Percentiles rank a stretch among this genome's conserved stretches.
Evolutionary conservation across 2,113 vertebrate species (phyloP).

Genomic region (Jacana jacana): DNA sequence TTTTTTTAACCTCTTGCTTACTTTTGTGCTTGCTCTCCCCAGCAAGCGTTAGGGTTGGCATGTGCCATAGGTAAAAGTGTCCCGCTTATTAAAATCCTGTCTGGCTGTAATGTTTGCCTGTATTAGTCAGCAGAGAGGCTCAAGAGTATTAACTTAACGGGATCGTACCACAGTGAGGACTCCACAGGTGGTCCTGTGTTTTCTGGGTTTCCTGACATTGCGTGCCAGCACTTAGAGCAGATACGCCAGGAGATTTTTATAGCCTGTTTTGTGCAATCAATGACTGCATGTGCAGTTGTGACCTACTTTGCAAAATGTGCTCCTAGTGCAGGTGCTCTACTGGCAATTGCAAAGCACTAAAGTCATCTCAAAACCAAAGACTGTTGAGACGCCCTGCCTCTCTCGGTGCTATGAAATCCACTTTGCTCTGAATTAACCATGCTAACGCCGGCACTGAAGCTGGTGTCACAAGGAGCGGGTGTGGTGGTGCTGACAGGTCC

Average conservation of each 20-base stretch:
- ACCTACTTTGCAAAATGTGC: conserved; percentile 17
- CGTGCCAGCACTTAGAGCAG: conserved; percentile 36
- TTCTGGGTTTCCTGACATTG: conserved; percentile 39
- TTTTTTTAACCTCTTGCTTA: conserved; percentile 69
- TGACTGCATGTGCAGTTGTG: conserved; percentile 8
- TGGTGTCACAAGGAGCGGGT: not conserved
- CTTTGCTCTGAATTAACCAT: not conserved
- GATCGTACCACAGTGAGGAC: not conserved
- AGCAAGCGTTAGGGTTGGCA: not conserved
- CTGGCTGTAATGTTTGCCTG: conserved; percentile 38
- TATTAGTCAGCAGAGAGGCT: conserved; percentile 54
- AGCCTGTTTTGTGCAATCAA: conserved; percentile 24
- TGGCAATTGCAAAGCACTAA: not conserved
- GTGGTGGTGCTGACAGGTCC: not conserved
- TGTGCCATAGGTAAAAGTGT: not conserved
- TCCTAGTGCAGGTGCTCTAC: conserved; percentile 7
- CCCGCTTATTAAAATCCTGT: conserved; percentile 19
- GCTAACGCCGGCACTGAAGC: not conserved
- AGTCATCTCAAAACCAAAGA: not conserved
- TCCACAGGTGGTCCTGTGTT: conserved; percentile 51
- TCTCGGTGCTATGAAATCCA: not conserved
- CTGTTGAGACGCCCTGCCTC: not conserved
- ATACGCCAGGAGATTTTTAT: conserved; percentile 32
- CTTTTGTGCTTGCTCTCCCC: conserved; percentile 24
- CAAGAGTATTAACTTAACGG: conserved; percentile 30